phyloP scores from a whole-genome alignment of 2,888 invertebrate genomes.

The Cordilura impudica region DNA sequence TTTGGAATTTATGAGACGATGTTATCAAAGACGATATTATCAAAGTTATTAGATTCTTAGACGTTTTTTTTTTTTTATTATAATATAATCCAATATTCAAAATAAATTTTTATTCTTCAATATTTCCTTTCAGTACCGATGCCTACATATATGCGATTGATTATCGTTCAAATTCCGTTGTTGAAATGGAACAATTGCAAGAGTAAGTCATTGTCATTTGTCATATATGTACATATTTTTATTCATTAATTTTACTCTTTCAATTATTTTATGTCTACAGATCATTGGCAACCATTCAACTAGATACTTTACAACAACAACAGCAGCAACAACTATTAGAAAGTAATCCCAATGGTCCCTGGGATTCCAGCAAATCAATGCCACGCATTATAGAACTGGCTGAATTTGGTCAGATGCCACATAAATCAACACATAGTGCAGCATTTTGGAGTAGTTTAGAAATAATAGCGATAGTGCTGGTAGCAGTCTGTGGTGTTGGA shows the following conservation, averaged over 20 bases:
- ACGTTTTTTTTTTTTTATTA: too few species aligned
- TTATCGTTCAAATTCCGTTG: slow-evolving; percentile 87
- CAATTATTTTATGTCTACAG: slow-evolving; percentile 76
- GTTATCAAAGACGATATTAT: too few species aligned
- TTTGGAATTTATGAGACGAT: too few species aligned
- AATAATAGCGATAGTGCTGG: slow-evolving; percentile 88
- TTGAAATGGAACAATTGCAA: slow-evolving; percentile 88
- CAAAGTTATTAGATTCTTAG: too few species aligned
- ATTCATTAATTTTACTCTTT: neutral
- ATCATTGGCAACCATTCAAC: slow-evolving; percentile 78
- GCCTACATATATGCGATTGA: slow-evolving; percentile 92
- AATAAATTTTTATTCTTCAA: neutral
- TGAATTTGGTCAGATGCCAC: slow-evolving; percentile 73
- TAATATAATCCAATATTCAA: too few species aligned
- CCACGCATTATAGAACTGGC: slow-evolving; percentile 83
- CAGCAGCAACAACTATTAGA: slow-evolving; percentile 65
- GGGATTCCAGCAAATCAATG: slow-evolving; percentile 78
- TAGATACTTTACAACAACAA: slow-evolving; percentile 69
- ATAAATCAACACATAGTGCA: slow-evolving; percentile 74
- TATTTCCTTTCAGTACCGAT: slow-evolving; percentile 85
- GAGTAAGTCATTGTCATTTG: slow-evolving; percentile 83
- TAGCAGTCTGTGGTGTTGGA: slow-evolving; percentile 89
- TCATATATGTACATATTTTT: slow-evolving; percentile 1
- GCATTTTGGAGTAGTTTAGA: slow-evolving; percentile 84
- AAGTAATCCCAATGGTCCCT: slow-evolving; percentile 42